Conservation (phyloP, 2,113 vertebrate species). For the Dasypus novemcinctus region DNA sequence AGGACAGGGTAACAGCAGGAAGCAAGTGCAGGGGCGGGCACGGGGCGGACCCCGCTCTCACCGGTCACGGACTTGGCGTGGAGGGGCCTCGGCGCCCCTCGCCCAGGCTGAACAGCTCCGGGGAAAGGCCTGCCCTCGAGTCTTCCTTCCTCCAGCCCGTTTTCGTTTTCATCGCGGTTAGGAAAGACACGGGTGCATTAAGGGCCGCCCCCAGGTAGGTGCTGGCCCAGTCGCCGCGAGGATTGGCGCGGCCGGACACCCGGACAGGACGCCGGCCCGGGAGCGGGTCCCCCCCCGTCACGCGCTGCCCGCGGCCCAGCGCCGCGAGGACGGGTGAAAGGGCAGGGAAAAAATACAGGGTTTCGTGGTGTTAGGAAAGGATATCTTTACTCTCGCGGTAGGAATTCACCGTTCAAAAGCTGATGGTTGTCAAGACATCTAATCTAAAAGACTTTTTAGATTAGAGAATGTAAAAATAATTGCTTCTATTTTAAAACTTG, state of each 20-base stretch:
- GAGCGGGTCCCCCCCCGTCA: too few species aligned
- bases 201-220: background rate
- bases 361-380: background rate
- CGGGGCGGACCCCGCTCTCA: fast-evolving
- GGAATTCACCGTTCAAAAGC: constrained; percentile 36
- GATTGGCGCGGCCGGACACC: background rate
- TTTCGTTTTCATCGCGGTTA: background rate
- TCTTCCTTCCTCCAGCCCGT: background rate
- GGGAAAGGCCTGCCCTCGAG: fast-evolving
- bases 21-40: too few species aligned
- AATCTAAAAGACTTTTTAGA: background rate
- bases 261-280: background rate
- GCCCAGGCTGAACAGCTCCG: fast-evolving
- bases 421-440: background rate
- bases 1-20: background rate
- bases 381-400: background rate
- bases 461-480: constrained; percentile 38
- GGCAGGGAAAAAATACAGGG: background rate
- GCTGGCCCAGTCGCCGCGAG: background rate
- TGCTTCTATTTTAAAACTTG: constrained; percentile 1
- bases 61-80: background rate
- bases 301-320: background rate
- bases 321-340: background rate
- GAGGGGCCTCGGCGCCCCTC: fast-evolving
- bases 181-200: background rate